Base-by-base conservation (phyloP, 2,888 invertebrate genomes). In the Melieria crassipennis region DNA sequence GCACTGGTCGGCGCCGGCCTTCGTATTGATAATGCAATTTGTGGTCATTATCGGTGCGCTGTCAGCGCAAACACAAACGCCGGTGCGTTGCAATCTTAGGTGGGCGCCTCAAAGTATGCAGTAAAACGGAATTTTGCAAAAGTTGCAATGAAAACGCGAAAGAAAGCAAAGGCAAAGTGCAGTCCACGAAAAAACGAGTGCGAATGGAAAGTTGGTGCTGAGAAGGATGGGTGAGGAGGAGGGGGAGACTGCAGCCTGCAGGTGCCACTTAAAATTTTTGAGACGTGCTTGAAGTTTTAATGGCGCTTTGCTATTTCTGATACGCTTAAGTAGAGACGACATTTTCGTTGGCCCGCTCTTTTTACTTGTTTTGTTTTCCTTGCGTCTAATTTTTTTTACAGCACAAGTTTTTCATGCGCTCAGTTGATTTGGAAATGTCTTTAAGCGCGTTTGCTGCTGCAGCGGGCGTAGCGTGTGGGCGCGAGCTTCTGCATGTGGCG, bases 211-310 rank as follows among this genome's bases (percentile, higher is more conserved):
- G 5, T 50, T 50, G 7, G 30, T 50, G 10, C 13, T 4, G 63
- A 42, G 42, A 30, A 63, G 63, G 30, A 50, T 5, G 7, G 3
- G 7, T 50, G 10, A 45, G 9, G 63, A 42, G 42, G 42, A 63
- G 63, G 30, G 13, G 48, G 30, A 1, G 5, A 65, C 11, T 7
- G 7, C 16, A 30, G 46, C 45, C 55, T 55, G 55, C 56, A 66
- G 66, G 43, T 50, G 66, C n/a, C 58, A 66, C 66, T 58, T 66
- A 66, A 66, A 16, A 66, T 57, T 65, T 65, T 58, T 47, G 57
- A 48, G 58, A 56, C 50, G 66, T 66, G 58, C 66, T 66, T 60
- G 46, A 58, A 47, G 60, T 58, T 66, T 66, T 66, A 58, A 66
- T 66, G 48, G 58, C 58, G 50, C 16, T 58, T 66, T 66, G 42